These are phyloP conservation scores for Myrmophylax atrothorax DNA, from an alignment of 2,113 vertebrate species.

Conservation along the genomic window DNA sequence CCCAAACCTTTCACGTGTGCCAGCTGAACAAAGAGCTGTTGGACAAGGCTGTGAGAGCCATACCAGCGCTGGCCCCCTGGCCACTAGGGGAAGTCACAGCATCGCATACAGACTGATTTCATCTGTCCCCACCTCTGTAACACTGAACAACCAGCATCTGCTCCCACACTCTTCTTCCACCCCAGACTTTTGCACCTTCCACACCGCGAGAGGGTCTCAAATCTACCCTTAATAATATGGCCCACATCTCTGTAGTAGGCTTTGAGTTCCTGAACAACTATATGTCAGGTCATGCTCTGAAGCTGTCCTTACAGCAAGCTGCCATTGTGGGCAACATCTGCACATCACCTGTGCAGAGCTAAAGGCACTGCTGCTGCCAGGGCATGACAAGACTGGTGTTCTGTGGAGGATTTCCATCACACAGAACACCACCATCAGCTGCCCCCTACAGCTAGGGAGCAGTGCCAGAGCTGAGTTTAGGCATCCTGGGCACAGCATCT, in stretches of 20 bases:
- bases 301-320: background rate
- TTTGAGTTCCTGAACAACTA: background rate
- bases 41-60: background rate
- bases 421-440: background rate
- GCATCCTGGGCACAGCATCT: background rate
- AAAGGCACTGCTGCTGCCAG: background rate
- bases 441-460: background rate
- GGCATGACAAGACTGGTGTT: background rate
- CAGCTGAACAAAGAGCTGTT: background rate
- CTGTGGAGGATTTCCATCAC: background rate
- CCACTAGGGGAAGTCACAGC: conserved; percentile 23
- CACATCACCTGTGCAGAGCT: background rate
- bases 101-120: background rate
- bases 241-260: background rate
- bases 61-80: fast-evolving
- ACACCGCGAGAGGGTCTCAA: fast-evolving
- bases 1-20: background rate
- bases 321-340: background rate
- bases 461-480: background rate
- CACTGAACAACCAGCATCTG: background rate
- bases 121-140: background rate
- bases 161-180: background rate
- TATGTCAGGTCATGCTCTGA: background rate
- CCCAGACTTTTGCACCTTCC: background rate
- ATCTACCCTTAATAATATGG: background rate